Conservation (phyloP, 2,113 vertebrate genomes). For the Ctenomys sociabilis region DNA sequence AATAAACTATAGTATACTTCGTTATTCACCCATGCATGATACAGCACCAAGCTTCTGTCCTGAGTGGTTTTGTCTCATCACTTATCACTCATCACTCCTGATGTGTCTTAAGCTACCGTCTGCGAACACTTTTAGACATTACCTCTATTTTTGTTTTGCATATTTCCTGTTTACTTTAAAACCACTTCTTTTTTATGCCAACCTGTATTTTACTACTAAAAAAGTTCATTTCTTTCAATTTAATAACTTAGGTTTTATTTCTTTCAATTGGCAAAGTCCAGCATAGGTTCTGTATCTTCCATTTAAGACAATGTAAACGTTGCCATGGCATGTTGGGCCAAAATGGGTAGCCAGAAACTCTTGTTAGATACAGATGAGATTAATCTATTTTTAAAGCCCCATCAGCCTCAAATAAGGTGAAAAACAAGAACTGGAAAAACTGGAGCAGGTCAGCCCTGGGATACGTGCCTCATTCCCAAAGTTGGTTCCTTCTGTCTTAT, state of each 20-base stretch:
- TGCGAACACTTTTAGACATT: not conserved
- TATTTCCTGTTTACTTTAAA: constrained; percentile 31
- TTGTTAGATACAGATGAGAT: not conserved
- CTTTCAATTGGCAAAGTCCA: constrained; percentile 15
- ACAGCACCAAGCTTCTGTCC: too few relatives aligned
- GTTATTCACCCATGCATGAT: not conserved
- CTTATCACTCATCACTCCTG: not conserved
- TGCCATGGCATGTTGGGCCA: not conserved
- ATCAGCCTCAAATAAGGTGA: not conserved
- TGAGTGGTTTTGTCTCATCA: not conserved
- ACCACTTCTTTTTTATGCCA: not conserved
- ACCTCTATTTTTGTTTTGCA: not conserved
- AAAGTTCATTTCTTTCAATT: constrained; percentile 8
- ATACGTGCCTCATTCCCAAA: not conserved
- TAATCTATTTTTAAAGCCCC: not conserved
- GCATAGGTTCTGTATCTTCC: not conserved
- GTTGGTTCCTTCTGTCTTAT: not conserved
- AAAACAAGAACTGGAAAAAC: not conserved
- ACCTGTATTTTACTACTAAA: not conserved
- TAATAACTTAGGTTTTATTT: too few relatives aligned
- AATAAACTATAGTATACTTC: not conserved
- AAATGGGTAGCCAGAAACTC: not conserved
- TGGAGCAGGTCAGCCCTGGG: not conserved
- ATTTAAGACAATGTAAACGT: not conserved
- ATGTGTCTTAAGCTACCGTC: not conserved